Conservation (phyloP, 2,888 invertebrate species). For the Sarcophaga variegata region DNA sequence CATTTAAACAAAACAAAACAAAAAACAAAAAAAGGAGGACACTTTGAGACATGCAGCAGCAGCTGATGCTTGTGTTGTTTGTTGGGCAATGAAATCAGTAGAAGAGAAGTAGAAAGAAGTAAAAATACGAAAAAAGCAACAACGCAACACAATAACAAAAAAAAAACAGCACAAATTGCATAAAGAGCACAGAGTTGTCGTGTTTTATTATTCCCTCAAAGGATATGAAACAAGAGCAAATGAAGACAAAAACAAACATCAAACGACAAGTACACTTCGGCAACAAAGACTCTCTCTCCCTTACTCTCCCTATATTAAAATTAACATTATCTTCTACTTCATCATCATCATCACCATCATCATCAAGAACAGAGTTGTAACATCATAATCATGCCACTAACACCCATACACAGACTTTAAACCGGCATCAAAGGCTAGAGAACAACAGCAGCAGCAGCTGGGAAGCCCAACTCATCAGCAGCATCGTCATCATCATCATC, state of each 20-base stretch:
- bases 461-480: neutral
- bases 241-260: slow-evolving; percentile 69
- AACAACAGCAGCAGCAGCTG: neutral
- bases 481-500: neutral
- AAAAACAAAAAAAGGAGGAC: slow-evolving; percentile 57
- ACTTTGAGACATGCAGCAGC: slow-evolving; percentile 45
- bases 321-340: slow-evolving; percentile 21
- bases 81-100: neutral
- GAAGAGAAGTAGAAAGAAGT: slow-evolving; percentile 30
- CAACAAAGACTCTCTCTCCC: slow-evolving; percentile 43
- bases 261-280: slow-evolving; percentile 62
- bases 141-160: slow-evolving; percentile 28
- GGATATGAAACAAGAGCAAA: slow-evolving; percentile 66
- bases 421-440: neutral
- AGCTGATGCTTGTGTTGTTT: slow-evolving; percentile 20
- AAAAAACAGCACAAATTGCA: slow-evolving; percentile 8
- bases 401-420: neutral
- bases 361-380: slow-evolving; percentile 18
- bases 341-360: slow-evolving; percentile 50
- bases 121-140: slow-evolving; percentile 29
- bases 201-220: slow-evolving; percentile 69
- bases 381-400: neutral
- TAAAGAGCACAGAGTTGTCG: slow-evolving; percentile 66
- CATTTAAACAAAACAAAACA: neutral
- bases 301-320: too few relatives aligned